Evolutionary conservation across 1,140 invertebrate genomes (phyloP).

Genomic region (Brachionus koreanus): DNA sequence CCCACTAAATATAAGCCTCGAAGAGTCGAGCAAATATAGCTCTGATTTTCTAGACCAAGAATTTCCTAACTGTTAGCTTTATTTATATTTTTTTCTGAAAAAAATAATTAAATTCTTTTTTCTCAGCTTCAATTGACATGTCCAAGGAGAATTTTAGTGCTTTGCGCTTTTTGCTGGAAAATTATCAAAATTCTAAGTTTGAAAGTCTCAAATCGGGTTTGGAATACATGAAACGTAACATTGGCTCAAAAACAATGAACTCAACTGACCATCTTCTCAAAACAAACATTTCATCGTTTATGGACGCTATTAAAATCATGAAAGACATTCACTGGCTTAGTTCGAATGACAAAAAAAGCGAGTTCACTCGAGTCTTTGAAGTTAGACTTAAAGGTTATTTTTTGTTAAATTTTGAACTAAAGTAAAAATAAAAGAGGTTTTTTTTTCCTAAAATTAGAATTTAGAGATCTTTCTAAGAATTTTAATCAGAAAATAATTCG

Average conservation of each 20-base stretch:
- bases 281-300: constrained; percentile 43
- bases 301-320: constrained; percentile 44
- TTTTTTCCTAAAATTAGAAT: too few relatives aligned
- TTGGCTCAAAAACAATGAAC: not conserved
- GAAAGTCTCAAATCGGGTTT: constrained; percentile 13
- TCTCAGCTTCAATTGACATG: constrained; percentile 33
- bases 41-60: not conserved
- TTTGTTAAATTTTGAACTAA: too few relatives aligned
- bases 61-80: constrained; percentile 25
- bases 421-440: too few relatives aligned
- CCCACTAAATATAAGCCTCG: constrained; percentile 15
- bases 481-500: too few relatives aligned
- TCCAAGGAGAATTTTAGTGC: constrained; percentile 27
- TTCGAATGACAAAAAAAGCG: constrained; percentile 9
- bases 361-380: not conserved
- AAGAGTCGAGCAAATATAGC: constrained; percentile 29
- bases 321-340: constrained; percentile 35
- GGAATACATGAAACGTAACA: constrained; percentile 10
- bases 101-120: not conserved
- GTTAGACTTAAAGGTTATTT: not conserved
- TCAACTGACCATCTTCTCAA: constrained; percentile 32
- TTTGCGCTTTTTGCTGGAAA: not conserved
- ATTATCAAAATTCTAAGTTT: constrained; percentile 22
- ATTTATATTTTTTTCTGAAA: not conserved
- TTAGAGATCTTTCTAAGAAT: too few relatives aligned